Base-by-base conservation (phyloP, 2,888 invertebrate genomes). In the Drosophila prostipennis region DNA sequence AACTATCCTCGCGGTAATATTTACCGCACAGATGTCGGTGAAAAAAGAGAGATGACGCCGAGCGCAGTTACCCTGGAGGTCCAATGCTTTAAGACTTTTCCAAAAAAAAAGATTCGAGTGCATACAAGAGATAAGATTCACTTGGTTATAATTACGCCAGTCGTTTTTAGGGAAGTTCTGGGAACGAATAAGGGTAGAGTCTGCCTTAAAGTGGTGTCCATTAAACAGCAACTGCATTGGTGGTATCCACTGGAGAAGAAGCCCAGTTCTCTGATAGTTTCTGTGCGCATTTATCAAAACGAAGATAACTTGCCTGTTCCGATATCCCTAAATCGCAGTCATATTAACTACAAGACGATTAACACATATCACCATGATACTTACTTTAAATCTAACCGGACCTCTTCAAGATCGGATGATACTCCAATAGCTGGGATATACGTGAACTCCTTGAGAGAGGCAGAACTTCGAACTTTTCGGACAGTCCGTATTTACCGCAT, bases 181-280 rank as follows among this genome's bases (percentile, higher is more conserved):
- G 13, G 39, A 0, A 2, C 19, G 0, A 0, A 10, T 0, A 23
- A n/a, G 1, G 8, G 52, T 3, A 16, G 37, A 0, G 37, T 75
- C 11, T 82, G 82, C 16, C 5, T 83, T 6, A 70, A 67, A 26
- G 53, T 83, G 2, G 23, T 67, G 1, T 87, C 89, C 1, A 43
- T 16, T 0, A 42, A 26, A 14, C 72, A 85, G 2, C 13, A 53
- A 4, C 56, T 83, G 0, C 19, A 84, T n/a, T 83, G 82, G 82
- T 83, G 82, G 82, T 80, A 74, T 67, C 82, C 82, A 3, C 74
- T 74, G 10, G 76, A 80, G 19, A 76, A 57, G 11, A 59, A 70
- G 26, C 87, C 89, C 1, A 74, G 76, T 43, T 3, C 29, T 0
- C 39, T 54, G 1, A 8, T 83, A 6, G 71, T 89, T 4, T 57